Conservation (phyloP, 2,797 vertebrate species). For the Masticophis lateralis region DNA sequence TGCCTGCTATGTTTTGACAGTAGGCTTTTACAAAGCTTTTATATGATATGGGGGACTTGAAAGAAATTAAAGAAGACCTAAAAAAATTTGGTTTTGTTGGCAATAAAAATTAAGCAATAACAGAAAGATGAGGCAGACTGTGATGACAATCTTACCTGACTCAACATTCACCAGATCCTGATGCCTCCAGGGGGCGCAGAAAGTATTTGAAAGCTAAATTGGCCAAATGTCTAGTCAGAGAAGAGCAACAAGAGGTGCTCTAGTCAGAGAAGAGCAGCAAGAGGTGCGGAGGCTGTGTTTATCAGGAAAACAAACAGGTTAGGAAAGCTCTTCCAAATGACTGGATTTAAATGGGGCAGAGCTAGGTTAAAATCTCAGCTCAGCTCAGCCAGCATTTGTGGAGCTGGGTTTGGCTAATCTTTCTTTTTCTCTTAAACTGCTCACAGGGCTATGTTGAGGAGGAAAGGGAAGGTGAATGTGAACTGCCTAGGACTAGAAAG, state of each 20-base stretch:
- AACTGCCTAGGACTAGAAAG: background rate
- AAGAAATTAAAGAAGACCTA: constrained; percentile 46
- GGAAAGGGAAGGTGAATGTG: background rate
- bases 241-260: background rate
- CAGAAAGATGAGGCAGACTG: background rate
- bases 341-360: background rate
- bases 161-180: constrained; percentile 51
- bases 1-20: constrained; percentile 49
- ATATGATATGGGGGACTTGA: constrained; percentile 55
- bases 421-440: background rate
- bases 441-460: background rate
- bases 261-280: background rate
- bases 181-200: constrained; percentile 37
- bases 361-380: background rate
- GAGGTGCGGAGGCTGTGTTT: background rate
- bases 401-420: background rate
- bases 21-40: background rate
- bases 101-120: constrained; percentile 62
- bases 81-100: constrained; percentile 59
- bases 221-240: background rate
- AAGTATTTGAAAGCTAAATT: constrained; percentile 12
- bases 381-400: background rate
- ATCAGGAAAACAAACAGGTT: background rate
- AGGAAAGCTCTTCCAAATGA: background rate
- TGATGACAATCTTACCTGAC: constrained; percentile 45